phyloP scores from a whole-genome alignment of 2,888 invertebrate species.

The Diadegma fenestrale region DNA sequence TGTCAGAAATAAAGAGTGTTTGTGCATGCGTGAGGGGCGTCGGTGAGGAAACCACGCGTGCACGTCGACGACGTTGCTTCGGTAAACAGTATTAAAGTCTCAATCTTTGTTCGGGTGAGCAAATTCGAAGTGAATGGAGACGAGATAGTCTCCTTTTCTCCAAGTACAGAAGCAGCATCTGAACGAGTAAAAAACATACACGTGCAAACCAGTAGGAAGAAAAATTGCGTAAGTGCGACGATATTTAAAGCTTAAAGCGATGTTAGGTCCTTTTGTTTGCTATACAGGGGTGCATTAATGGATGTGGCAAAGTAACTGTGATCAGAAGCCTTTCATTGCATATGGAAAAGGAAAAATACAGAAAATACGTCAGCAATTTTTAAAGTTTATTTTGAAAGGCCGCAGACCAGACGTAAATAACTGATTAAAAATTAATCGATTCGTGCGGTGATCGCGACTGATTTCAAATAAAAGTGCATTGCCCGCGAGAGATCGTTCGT shows the following conservation, averaged over 20 bases:
- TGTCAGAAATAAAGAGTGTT: slow-evolving; percentile 3
- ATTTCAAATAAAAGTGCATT: not conserved
- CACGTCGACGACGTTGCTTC: slow-evolving; percentile 57
- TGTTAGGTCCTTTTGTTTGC: slow-evolving; percentile 18
- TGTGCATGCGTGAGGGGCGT: slow-evolving; percentile 48
- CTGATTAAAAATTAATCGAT: not conserved
- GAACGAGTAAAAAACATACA: not conserved
- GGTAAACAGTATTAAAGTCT: slow-evolving; percentile 80
- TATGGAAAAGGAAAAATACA: not conserved
- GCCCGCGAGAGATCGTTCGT: not conserved
- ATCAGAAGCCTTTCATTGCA: not conserved
- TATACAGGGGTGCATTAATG: not conserved
- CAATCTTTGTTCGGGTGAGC: slow-evolving; percentile 79
- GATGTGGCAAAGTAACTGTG: not conserved
- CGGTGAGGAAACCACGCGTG: slow-evolving; percentile 40
- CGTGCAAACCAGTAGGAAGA: not conserved
- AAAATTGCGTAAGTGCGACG: slow-evolving; percentile 1
- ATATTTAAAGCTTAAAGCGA: not conserved
- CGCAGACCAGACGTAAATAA: too few relatives aligned
- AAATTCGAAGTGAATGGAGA: slow-evolving; percentile 71
- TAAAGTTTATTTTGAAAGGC: not conserved
- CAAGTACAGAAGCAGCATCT: not conserved
- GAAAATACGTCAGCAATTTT: slow-evolving; percentile 10
- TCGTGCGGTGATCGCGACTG: not conserved
- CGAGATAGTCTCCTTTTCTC: slow-evolving; percentile 26